Base-by-base conservation (phyloP, 2,113 vertebrate genomes). In the Pygoscelis antarcticus region DNA sequence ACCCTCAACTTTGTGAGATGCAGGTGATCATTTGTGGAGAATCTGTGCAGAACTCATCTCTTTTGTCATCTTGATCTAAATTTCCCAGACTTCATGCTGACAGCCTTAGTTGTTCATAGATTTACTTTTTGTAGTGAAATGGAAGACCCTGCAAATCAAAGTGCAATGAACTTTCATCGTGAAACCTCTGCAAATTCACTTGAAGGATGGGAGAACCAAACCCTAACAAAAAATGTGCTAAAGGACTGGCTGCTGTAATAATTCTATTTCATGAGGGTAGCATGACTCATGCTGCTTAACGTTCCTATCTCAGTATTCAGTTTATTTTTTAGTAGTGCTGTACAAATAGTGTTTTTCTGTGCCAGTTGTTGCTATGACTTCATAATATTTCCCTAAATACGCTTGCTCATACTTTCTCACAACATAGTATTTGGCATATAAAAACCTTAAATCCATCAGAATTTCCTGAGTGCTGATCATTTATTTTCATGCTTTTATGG, bases 281-380 rank as follows among this genome's bases (percentile, higher is more conserved):
- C 29, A 72, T 98, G 98, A 98, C 94, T 98, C 98, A 98, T 38
- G 61, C 91, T 34, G 70, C 90, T 96, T 82, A 90, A 93, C 90
- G 91, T 94, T 97, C 96, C 94, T 97, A 96, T 98, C 97, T 98
- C 87, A 87, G 78, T 93, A 93, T 97, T 95, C 71, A 44, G 93
- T 97, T 98, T 98, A 98, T 98, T 98, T 98, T 98, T 98, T 97
- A 98, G 90, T 71, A 93, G 70, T 87, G 49, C 95, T 97, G 91
- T 96, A 96, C 83, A 93, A 95, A 86, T 87, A 94, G 90, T 96
- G 90, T 49, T 95, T 96, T 97, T 97, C 72, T 87, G 22, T 95
- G 86, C 87, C 93, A 95, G 94, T 93, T 96, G 98, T 98, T 98
- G 94, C 98, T 96, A 98, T 98, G 98, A 97, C 96, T 96, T 94